A percentile compares a stretch with the other conserved stretches of the same genome.
These are phyloP conservation scores for Protonemura montana DNA, from an alignment of 2,888 invertebrate species.

Conservation along the genomic window DNA sequence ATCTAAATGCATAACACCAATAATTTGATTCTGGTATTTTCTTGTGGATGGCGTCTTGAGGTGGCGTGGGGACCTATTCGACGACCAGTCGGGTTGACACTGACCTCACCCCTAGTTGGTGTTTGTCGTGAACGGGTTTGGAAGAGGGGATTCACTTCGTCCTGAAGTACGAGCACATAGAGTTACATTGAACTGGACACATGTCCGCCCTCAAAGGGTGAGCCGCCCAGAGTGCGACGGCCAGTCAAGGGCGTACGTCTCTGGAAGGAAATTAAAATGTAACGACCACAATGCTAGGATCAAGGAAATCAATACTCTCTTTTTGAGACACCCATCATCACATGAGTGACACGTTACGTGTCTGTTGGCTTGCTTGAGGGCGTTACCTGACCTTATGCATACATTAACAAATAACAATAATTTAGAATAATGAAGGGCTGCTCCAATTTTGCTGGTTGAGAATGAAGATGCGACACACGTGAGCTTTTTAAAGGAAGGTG, in stretches of 20 bases:
- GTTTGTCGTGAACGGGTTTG: no score
- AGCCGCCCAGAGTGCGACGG: no score
- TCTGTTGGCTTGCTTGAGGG: not conserved
- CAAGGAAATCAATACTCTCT: not conserved
- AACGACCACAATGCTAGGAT: not conserved
- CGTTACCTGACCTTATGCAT: not conserved
- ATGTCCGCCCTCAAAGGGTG: no score
- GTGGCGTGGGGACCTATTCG: no score
- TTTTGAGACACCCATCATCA: not conserved
- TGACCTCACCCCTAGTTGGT: no score
- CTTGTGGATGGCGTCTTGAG: no score
- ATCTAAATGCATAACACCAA: no score
- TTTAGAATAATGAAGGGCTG: not conserved
- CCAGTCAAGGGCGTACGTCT: not conserved
- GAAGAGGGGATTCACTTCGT: no score
- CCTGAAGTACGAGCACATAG: no score
- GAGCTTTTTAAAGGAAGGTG: not conserved
- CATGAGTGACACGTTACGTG: not conserved
- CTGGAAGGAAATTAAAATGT: not conserved
- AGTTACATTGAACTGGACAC: no score
- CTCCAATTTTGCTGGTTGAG: not conserved
- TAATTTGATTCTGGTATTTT: no score
- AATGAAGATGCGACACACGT: not conserved
- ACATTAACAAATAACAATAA: conserved; percentile 7
- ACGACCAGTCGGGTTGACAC: no score